phyloP scores from a whole-genome alignment of 2,797 vertebrate genomes.

The Xiphorhynchus erythropygius region DNA sequence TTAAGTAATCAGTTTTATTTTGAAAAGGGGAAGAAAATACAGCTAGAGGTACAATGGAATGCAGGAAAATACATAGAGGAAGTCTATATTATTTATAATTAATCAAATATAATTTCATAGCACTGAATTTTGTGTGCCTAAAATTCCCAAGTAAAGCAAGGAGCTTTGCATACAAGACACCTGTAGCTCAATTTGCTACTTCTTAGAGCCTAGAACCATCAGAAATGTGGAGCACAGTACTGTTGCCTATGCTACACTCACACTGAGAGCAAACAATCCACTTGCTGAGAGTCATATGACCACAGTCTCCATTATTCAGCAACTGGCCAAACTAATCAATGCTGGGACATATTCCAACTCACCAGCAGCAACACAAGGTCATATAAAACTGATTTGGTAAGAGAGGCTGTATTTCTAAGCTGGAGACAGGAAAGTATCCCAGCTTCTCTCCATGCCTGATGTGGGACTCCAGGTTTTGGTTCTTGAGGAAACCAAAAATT shows the following conservation, averaged over 20 bases:
- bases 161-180: neutral
- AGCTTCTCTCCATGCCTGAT: neutral
- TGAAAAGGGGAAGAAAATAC: neutral
- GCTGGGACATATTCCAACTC: constrained; percentile 39
- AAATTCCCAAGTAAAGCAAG: neutral
- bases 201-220: neutral
- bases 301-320: constrained; percentile 26
- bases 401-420: neutral
- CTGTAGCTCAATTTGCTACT: neutral
- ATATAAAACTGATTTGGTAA: neutral
- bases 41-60: neutral
- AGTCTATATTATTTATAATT: neutral
- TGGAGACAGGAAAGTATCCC: neutral
- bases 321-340: constrained; percentile 53
- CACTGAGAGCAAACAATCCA: constrained; percentile 7
- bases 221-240: neutral
- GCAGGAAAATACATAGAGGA: neutral
- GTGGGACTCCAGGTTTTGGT: neutral
- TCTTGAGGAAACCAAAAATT: neutral
- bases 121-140: neutral
- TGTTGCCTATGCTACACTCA: neutral
- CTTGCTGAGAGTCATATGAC: constrained; percentile 35
- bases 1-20: neutral
- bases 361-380: constrained; percentile 46
- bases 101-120: neutral